Evolutionary conservation across 2,797 vertebrate species (phyloP).

Genomic region (Anguilla anguilla): DNA sequence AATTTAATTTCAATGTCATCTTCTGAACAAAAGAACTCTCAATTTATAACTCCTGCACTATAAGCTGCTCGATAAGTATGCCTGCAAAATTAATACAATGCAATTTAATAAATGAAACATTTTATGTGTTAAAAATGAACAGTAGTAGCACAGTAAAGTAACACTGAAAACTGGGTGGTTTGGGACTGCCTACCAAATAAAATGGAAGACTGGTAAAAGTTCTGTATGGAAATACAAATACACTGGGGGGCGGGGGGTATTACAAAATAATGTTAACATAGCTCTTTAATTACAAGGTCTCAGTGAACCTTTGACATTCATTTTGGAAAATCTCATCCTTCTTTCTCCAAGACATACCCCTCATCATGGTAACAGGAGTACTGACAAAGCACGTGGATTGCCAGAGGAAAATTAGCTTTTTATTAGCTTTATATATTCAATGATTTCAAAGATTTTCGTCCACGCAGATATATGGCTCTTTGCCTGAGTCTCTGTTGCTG

Average conservation of each 20-base stretch:
- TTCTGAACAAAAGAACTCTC: not conserved
- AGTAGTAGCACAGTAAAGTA: not conserved
- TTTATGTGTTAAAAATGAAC: not conserved
- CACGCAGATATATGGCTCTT: conserved; percentile 11
- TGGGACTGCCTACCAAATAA: too few species aligned
- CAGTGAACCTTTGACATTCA: not conserved
- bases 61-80: not conserved
- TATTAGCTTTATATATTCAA: not conserved
- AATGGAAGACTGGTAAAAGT: too few species aligned
- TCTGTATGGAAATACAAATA: not conserved
- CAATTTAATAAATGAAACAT: not conserved
- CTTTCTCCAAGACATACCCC: not conserved
- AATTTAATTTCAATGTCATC: not conserved
- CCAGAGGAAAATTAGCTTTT: not conserved
- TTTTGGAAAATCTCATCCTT: not conserved
- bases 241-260: not conserved
- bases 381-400: not conserved
- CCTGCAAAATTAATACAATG: not conserved
- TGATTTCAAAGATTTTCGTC: conserved; percentile 17
- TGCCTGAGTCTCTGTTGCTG: not conserved
- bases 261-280: not conserved
- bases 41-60: not conserved
- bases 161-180: not conserved
- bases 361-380: not conserved
- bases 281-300: not conserved